Percentiles rank a stretch among this genome's conserved stretches.
phyloP scores from a whole-genome alignment of 2,888 invertebrate species.

The Antitype chi region DNA sequence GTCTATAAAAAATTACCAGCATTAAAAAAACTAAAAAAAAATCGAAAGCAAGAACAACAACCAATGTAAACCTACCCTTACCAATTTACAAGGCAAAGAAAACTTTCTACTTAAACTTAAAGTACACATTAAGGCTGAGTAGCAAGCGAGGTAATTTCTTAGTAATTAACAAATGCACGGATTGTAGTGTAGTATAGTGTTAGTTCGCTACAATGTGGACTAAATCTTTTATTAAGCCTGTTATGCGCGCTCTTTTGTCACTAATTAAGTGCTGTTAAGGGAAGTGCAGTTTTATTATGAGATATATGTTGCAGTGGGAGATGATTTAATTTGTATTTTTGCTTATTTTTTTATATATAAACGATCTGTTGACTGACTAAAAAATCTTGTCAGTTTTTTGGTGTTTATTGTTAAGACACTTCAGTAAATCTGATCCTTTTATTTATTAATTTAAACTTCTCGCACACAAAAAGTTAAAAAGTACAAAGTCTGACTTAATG shows the following conservation, averaged over 20 bases:
- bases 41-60: neutral
- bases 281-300: constrained; percentile 8
- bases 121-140: constrained; percentile 56
- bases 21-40: neutral
- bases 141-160: constrained; percentile 63
- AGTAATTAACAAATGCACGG: constrained; percentile 70
- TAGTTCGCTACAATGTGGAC: neutral
- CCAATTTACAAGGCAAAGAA: constrained; percentile 51
- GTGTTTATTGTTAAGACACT: neutral
- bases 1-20: no score
- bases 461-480: no score
- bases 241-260: constrained; percentile 25
- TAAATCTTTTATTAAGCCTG: constrained; percentile 32
- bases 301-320: neutral
- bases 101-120: constrained; percentile 61
- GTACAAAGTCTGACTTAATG: no score
- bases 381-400: neutral
- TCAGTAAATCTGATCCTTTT: no score
- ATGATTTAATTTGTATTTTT: neutral
- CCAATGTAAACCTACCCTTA: constrained; percentile 31
- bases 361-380: neutral
- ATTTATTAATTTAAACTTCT: no score
- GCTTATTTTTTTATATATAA: neutral
- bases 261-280: constrained; percentile 26
- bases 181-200: constrained; percentile 47